Evolutionary conservation across 2,797 vertebrate genomes (phyloP), one percentile per base, ranked within the genome.

Genomic region (Sphaeramia orbicularis): DNA sequence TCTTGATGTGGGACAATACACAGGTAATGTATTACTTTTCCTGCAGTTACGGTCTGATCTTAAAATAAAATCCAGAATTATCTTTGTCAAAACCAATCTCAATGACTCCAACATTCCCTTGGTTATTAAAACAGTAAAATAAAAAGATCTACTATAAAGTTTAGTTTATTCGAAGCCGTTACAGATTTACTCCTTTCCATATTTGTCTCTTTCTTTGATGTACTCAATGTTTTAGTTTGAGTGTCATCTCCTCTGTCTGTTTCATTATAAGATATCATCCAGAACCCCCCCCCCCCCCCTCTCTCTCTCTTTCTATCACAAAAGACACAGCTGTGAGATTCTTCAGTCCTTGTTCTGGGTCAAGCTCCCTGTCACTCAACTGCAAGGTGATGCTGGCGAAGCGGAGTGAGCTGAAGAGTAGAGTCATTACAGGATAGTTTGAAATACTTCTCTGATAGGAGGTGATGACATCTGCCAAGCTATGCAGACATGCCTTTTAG

Each of bases 381-480:
- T 57, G 68, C 59, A 60, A 75, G 59, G 66, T 56, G 73, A 83
- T 50, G 71, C 71, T 58, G 24, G 36, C 4, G 16, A 50, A 58
- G 48, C 37, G 30, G 42, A 1, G 59, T 13, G 38, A 64, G 65
- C 10, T 49, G 62, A 71, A 10, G 48, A 78, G 60, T 7, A 3
- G 66, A 67, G 71, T 68, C 76, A 72, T 47, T 62, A 79, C 45
- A 72, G 74, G 75, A 85, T 55, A 79, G 70, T 78, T 71, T 78
- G 74, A 91, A 88, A 91, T 84, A 76, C 84, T 78, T 89, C 81
- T 80, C 48, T 89, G 92, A 91, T 85, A 81, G 80, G 54, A 74
- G 89, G 88, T 72, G 89, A 88, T 92, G 89, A 93, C 91, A 93
- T 88, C 86, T 89, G 89, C 72, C 89, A 80, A 90, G 76, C 85